phyloP scores from a whole-genome alignment of 2,113 vertebrate genomes.

The Forbesichthys papilliferus region DNA sequence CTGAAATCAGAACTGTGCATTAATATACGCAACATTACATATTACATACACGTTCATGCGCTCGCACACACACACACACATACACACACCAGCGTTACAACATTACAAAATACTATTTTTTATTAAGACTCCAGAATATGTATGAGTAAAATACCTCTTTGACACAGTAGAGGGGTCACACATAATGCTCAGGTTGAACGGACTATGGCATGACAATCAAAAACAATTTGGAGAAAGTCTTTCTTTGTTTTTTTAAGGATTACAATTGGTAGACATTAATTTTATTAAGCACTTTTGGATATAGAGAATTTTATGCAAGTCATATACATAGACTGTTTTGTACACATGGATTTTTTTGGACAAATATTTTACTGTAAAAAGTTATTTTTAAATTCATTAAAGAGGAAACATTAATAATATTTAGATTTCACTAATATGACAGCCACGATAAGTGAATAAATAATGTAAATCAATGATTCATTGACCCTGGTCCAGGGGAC shows the following conservation, averaged over 20 bases:
- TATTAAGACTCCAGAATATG: constrained; percentile 41
- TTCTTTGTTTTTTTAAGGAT: constrained; percentile 42
- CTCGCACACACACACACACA: neutral
- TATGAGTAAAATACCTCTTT: constrained; percentile 31
- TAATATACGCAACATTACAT: no score
- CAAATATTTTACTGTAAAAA: constrained; percentile 51
- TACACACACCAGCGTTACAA: constrained; percentile 38
- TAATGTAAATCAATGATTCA: no score
- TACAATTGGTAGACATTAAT: constrained; percentile 48
- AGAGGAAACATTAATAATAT: neutral
- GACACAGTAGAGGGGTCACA: constrained; percentile 42
- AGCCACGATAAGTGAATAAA: no score
- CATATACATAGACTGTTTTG: constrained; percentile 48
- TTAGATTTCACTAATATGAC: no score
- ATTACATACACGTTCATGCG: constrained; percentile 1
- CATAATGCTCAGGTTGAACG: constrained; percentile 66
- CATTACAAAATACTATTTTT: constrained; percentile 43
- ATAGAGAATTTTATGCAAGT: constrained; percentile 51
- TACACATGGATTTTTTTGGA: constrained; percentile 36
- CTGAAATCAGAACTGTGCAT: constrained; percentile 36
- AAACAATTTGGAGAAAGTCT: constrained; percentile 29
- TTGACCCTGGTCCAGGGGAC: no score
- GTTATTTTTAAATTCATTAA: neutral
- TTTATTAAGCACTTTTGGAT: constrained; percentile 71
- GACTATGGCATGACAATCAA: constrained; percentile 59